phyloP scores from a whole-genome alignment of 2,113 vertebrate species.

The Daboia siamensis region DNA sequence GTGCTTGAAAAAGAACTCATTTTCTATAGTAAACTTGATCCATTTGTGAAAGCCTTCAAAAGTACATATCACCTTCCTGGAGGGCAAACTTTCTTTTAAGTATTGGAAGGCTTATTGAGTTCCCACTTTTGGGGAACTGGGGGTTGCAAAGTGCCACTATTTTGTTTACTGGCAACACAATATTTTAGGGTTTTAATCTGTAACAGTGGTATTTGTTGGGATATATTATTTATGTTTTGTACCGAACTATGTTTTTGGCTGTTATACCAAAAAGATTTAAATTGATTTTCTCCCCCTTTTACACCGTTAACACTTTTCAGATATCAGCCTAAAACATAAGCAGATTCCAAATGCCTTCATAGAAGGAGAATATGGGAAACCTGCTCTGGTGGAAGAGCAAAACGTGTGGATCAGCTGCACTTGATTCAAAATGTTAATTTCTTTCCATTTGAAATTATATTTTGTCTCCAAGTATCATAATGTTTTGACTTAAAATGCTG shows the following conservation, averaged over 20 bases:
- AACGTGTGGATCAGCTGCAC: neutral
- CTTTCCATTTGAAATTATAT: neutral
- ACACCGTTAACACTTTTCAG: neutral
- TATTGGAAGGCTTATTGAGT: neutral
- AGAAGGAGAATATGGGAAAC: neutral
- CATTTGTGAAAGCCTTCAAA: neutral
- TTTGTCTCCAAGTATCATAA: neutral
- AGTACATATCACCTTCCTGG: neutral
- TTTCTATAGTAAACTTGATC: neutral
- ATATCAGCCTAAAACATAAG: neutral
- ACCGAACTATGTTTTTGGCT: neutral
- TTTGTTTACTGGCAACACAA: neutral
- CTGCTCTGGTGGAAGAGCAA: neutral
- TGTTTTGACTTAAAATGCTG: neutral
- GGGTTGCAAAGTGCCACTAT: neutral
- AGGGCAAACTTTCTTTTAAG: neutral
- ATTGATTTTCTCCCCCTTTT: neutral
- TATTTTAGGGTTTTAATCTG: neutral
- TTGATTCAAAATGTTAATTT: neutral
- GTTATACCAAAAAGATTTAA: neutral
- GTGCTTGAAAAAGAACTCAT: neutral
- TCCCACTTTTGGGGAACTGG: neutral
- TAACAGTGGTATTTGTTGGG: neutral
- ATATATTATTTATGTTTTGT: neutral
- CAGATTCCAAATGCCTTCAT: neutral